A percentile compares a stretch with the other conserved stretches of the same genome.
Conservation (phyloP, 2,888 invertebrate genomes). For the Ormia ochracea region DNA sequence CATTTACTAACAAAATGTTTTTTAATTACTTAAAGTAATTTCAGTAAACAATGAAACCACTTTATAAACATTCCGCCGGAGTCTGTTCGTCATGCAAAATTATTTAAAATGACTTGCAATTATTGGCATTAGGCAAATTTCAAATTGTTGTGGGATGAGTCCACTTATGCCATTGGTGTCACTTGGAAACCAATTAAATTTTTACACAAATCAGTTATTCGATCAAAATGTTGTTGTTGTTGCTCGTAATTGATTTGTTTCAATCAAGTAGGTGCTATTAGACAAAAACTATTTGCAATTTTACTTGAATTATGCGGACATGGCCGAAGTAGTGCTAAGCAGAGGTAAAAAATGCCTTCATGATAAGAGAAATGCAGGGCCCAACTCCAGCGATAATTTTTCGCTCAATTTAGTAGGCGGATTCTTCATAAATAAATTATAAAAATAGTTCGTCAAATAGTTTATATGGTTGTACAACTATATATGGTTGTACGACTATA, state of each 20-base stretch:
- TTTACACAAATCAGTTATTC: slow-evolving; percentile 40
- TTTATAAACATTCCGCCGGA: too few relatives aligned
- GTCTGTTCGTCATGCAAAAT: too few relatives aligned
- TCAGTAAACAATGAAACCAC: too few relatives aligned
- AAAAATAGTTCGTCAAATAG: not conserved
- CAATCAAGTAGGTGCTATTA: slow-evolving; percentile 52
- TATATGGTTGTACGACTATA: too few relatives aligned
- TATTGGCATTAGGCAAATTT: not conserved
- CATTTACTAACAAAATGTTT: too few relatives aligned
- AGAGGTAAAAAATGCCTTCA: not conserved
- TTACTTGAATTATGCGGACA: not conserved
- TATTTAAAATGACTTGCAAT: too few relatives aligned
- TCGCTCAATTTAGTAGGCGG: slow-evolving; percentile 18
- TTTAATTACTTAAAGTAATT: too few relatives aligned
- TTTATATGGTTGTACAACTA: too few relatives aligned
- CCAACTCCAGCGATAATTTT: slow-evolving; percentile 32
- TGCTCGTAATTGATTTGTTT: slow-evolving; percentile 53
- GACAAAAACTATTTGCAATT: slow-evolving; percentile 2
- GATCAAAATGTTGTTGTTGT: slow-evolving; percentile 42
- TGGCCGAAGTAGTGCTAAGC: not conserved
- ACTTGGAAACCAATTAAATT: slow-evolving; percentile 32
- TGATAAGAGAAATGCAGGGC: not conserved
- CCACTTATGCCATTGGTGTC: slow-evolving; percentile 20
- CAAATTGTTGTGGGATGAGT: not conserved
- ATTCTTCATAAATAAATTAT: slow-evolving; percentile 18